Base-by-base conservation (phyloP, 2,888 invertebrate genomes). In the Drosophila fulvimacula region DNA sequence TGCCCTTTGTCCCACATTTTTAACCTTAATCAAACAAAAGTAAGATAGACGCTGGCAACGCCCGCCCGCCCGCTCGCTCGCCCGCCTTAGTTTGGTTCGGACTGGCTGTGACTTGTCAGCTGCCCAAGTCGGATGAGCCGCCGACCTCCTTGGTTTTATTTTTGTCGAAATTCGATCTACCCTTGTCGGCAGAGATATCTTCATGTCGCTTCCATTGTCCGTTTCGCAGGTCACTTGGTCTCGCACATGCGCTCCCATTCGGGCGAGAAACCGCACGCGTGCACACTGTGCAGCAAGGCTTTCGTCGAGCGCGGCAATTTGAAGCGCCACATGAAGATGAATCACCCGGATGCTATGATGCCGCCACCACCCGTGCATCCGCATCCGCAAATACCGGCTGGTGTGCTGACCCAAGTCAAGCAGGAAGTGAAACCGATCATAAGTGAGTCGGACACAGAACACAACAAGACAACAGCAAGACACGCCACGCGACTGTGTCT, bases 281-380 rank as follows among this genome's bases (percentile, higher is more conserved):
- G 95, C 90, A 95, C 95, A 0, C 94, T 95, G 87, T 95, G 97
- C 90, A 96, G 95, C 69, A 95, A 95, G 91, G 95, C 95, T 24
- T 97, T 96, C 91, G 96, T 96, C 59, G 96, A 96, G 93, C 94
- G 96, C 73, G 96, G 96, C 19, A 96, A 96, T 90, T 94, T 96
- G 93, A 91, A 95, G 87, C 93, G 96, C 55, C 96, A 96, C 89
- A 93, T 96, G 87, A 94, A 95, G 72, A 96, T 96, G 89, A 96
- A 96, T 88, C 94, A 94, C 30, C 93, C 94, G 6, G 94, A 94
- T 85, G 93, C 92, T 57, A 91, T 92, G 74, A 91, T 92, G 91
- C 92, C 92, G 69, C 91, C 92, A 68, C 91, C 92, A 66, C 92
- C 92, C 70, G 81, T 85, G 73, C 90, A 91, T 80, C 92, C 92